Conservation (phyloP, 2,888 invertebrate genomes). For the Arge pagana region DNA sequence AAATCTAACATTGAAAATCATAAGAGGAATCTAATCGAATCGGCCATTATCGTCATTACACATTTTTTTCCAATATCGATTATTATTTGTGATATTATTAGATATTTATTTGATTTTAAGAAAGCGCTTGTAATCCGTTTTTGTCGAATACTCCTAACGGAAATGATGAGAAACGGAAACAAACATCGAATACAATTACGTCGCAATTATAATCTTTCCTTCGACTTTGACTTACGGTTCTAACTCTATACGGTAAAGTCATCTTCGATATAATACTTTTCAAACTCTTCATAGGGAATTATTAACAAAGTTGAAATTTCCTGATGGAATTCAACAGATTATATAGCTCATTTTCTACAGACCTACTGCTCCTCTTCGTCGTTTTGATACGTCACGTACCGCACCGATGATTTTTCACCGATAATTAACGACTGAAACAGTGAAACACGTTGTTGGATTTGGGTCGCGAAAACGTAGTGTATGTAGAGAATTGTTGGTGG, state of each 20-base stretch:
- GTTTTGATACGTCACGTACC: slow-evolving; percentile 94
- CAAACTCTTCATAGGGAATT: background rate
- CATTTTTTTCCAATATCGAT: no score
- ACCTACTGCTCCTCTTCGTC: slow-evolving; percentile 77
- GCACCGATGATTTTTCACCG: slow-evolving; percentile 90
- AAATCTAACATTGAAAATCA: no score
- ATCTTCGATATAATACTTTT: no score
- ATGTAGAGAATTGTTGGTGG: no score
- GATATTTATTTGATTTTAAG: slow-evolving; percentile 32
- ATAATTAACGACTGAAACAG: slow-evolving; percentile 80
- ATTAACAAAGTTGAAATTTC: slow-evolving; percentile 6
- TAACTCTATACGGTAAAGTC: background rate
- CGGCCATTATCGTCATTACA: no score
- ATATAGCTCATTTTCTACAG: slow-evolving; percentile 19
- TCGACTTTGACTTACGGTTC: background rate
- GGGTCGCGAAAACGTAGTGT: no score
- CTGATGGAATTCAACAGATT: slow-evolving; percentile 2
- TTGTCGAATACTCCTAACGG: slow-evolving; percentile 24
- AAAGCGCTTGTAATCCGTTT: slow-evolving; percentile 33
- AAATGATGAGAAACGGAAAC: slow-evolving; percentile 19
- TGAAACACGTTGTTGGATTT: no score
- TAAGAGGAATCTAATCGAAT: no score
- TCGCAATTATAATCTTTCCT: background rate
- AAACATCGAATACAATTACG: background rate
- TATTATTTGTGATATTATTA: no score